Evolutionary conservation across 2,797 vertebrate genomes (phyloP), one percentile per base, ranked within the genome.

Genomic region (Tinamus major): DNA sequence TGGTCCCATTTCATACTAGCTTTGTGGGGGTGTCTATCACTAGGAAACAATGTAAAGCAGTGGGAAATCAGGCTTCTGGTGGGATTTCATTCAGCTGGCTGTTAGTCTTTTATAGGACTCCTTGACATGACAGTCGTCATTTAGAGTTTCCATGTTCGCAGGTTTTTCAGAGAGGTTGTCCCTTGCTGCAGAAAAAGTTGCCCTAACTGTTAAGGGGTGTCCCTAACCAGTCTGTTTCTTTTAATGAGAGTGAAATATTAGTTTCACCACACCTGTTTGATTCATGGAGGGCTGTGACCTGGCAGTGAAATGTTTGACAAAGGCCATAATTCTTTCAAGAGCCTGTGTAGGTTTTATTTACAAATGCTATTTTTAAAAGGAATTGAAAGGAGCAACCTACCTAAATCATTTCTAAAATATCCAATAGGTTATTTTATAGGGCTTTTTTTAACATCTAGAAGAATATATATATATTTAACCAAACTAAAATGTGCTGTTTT

Each of bases 271-370:
- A 97, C 70, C 72, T 90, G 69, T 64, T 91, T 95, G 79, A 96
- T 94, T 92, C 92, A 87, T 91, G 65, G 65, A 39, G 42, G 55
- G 35, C 80, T 85, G 51, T 96, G 87, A 95, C 87, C 81, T 95
- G 88, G 49, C 88, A 87, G 64, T 85, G 85, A 78, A 90, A 41
- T 94, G 95, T 96, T 96, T 96, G 93, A 96, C 94, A 96, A 85
- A 95, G 58, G 11, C 85, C 46, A 91, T 96, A 81, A 95, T 68
- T 96, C 92, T 94, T 94, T 88, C 62, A 92, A 91, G 39, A 90
- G 16, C 37, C 29, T 6, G 8, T 16, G 29, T 48, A 87, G 49
- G 80, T 94, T 95, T 96, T 95, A 95, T 93, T 95, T 96, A 93
- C 70, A 95, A 95, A 92, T 91, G 41, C 83, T 77, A 67, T 7